These are phyloP conservation scores for Ursus arctos DNA, from an alignment of 2,113 vertebrate genomes.

Conservation along the genomic window DNA sequence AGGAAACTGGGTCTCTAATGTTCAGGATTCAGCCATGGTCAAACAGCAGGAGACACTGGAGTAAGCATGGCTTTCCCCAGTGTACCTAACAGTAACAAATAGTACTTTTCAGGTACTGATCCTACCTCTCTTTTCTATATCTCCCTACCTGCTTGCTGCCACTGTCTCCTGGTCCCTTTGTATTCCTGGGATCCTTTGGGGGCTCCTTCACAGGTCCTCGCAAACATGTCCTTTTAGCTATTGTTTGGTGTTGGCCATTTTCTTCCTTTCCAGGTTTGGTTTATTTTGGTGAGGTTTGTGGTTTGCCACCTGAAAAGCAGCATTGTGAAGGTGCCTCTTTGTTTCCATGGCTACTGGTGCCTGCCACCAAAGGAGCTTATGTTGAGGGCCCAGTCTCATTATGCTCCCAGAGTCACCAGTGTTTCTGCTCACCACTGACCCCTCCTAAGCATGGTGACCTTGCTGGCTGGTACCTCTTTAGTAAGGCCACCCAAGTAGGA, in stretches of 20 bases:
- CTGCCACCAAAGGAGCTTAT: neutral
- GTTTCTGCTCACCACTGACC: neutral
- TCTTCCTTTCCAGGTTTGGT: conserved; percentile 12
- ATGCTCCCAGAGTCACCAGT: neutral
- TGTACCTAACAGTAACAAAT: neutral
- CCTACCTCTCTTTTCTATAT: neutral
- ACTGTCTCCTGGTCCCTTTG: neutral
- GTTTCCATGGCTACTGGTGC: conserved; percentile 50
- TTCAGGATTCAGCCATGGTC: neutral
- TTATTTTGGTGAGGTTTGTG: conserved; percentile 47
- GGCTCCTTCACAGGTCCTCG: neutral
- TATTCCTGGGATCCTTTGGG: neutral
- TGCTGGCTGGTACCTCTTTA: neutral
- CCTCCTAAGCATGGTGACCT: neutral
- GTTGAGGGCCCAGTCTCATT: neutral
- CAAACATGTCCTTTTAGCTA: neutral
- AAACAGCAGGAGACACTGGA: neutral
- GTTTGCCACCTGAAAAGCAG: conserved; percentile 24
- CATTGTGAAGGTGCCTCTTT: neutral
- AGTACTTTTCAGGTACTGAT: neutral
- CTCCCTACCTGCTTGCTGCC: neutral
- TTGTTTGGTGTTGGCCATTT: neutral
- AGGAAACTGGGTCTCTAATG: neutral
- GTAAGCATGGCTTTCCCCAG: neutral
- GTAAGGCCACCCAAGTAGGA: neutral